Evolutionary conservation across 2,797 vertebrate genomes (phyloP).

Genomic region (Cyclopterus lumpus): DNA sequence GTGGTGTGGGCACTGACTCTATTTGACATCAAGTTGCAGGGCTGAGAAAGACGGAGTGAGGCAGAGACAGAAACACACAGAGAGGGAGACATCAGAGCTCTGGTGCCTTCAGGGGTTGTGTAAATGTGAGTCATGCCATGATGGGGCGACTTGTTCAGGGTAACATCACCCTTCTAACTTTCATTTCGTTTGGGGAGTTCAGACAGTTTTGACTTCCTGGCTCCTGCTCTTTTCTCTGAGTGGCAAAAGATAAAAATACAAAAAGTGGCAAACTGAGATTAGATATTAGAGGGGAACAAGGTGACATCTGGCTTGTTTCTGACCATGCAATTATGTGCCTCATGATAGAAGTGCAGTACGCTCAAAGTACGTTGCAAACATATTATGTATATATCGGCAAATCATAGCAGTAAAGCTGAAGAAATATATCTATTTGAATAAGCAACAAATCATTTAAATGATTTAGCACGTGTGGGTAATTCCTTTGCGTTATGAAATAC

Average conservation of each 20-base stretch:
- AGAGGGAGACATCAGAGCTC: conserved; percentile 72
- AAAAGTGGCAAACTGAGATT: conserved; percentile 45
- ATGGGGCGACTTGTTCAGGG: conserved; percentile 74
- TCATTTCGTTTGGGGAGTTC: conserved; percentile 71
- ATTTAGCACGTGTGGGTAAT: background rate
- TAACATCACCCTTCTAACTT: conserved; percentile 74
- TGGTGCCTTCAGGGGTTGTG: conserved; percentile 71
- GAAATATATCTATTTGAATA: background rate
- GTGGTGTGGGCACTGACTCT: conserved; percentile 79
- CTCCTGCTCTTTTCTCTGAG: conserved; percentile 48
- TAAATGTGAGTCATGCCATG: conserved; percentile 77
- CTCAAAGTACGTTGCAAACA: background rate
- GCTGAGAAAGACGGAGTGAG: conserved; percentile 74
- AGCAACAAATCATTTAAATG: background rate
- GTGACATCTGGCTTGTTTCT: conserved; percentile 23
- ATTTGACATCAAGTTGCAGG: conserved; percentile 77
- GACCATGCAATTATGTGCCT: conserved; percentile 13
- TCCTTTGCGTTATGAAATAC: background rate
- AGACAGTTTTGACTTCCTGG: conserved; percentile 59
- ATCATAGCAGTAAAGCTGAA: background rate
- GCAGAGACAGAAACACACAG: conserved; percentile 69
- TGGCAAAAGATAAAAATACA: conserved; percentile 52
- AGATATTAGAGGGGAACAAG: conserved; percentile 35
- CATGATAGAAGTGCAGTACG: too few relatives aligned
- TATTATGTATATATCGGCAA: background rate